Evolutionary conservation across 2,113 vertebrate species (phyloP).

Genomic region (Pyxicephalus adspersus): DNA sequence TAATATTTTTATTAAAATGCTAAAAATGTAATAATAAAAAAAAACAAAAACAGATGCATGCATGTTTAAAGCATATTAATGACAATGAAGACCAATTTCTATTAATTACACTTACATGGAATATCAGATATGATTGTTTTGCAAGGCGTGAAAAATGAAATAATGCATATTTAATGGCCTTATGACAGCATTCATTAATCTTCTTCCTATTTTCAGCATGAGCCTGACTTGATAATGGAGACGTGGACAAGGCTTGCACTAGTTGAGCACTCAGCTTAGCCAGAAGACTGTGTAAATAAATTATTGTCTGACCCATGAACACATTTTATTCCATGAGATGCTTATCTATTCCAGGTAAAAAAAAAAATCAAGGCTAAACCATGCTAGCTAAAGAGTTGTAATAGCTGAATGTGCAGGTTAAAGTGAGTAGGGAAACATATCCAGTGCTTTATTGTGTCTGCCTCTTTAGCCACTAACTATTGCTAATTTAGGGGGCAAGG

Average conservation of each 20-base stretch:
- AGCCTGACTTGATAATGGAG: conserved; percentile 15
- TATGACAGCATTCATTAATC: conserved; percentile 25
- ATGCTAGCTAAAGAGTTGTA: too few relatives aligned
- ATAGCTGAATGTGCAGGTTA: too few relatives aligned
- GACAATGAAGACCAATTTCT: neutral
- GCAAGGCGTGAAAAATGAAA: neutral
- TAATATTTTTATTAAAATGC: too few relatives aligned
- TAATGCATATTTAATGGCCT: conserved; percentile 33
- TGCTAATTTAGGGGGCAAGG: too few relatives aligned
- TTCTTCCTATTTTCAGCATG: conserved; percentile 17
- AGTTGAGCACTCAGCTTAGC: neutral
- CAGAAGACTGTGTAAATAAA: neutral
- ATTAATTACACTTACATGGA: conserved; percentile 26
- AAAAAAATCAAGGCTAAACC: neutral
- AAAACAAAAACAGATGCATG: too few relatives aligned
- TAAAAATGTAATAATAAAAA: too few relatives aligned
- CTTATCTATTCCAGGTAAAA: conserved; percentile 15
- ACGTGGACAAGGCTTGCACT: neutral
- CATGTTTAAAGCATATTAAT: neutral
- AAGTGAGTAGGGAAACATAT: too few relatives aligned
- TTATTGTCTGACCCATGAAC: neutral
- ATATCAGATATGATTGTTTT: neutral
- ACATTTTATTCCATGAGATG: neutral
- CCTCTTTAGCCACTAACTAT: too few relatives aligned
- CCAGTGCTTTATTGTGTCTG: too few relatives aligned